Conservation (phyloP, 2,113 vertebrate species). For the Notiomystis cincta region DNA sequence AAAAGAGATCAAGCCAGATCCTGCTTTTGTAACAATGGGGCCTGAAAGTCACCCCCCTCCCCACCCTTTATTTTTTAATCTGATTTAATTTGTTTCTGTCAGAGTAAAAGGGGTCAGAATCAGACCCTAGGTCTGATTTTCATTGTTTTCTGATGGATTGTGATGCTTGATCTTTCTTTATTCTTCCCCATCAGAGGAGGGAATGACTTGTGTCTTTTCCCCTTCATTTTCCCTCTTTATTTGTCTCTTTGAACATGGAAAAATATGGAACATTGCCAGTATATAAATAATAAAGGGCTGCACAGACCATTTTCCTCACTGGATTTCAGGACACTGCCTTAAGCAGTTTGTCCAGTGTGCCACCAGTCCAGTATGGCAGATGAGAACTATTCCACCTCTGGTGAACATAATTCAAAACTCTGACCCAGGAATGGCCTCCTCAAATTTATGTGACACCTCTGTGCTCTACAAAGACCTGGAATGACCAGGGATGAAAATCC, state of each 20-base stretch:
- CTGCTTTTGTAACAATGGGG: neutral
- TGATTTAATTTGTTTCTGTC: neutral
- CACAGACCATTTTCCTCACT: neutral
- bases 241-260: neutral
- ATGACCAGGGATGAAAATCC: neutral
- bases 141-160: neutral
- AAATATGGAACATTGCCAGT: neutral
- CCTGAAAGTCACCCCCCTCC: neutral
- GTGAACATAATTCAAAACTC: neutral
- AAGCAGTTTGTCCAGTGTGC: neutral
- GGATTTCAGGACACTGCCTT: neutral
- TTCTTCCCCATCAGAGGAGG: neutral
- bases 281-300: neutral
- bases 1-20: neutral
- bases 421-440: neutral
- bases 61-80: neutral
- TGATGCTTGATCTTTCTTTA: neutral
- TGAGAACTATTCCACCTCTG: neutral
- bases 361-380: neutral
- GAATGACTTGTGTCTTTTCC: neutral
- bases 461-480: neutral
- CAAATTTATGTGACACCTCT: neutral
- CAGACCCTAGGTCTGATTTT: neutral
- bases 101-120: neutral
- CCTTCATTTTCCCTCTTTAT: neutral